Percentiles rank a stretch among this genome's conserved stretches.
Evolutionary conservation across 2,113 vertebrate genomes (phyloP).

Genomic region (Limanda limanda): DNA sequence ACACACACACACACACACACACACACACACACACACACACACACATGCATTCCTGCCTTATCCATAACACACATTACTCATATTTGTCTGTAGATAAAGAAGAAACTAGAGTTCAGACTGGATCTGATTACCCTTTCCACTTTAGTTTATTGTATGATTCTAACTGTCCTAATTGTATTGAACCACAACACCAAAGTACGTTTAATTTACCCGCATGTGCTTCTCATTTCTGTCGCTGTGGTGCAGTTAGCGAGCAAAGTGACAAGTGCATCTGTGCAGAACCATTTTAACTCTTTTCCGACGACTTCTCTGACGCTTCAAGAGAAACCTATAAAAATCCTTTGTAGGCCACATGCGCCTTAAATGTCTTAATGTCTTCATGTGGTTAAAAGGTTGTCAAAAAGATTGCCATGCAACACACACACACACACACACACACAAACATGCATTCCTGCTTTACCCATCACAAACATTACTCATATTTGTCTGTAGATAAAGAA

Average conservation of each 20-base stretch:
- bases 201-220: too few species aligned
- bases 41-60: slow-evolving; percentile 46
- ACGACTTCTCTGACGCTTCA: too few species aligned
- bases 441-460: slow-evolving; percentile 50
- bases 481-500: too few species aligned
- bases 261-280: too few species aligned
- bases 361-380: neutral
- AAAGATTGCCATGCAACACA: neutral
- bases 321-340: neutral
- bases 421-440: neutral
- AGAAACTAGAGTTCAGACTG: too few species aligned
- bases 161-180: too few species aligned
- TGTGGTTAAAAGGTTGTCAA: neutral
- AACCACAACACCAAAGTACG: too few species aligned
- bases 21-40: slow-evolving; percentile 11
- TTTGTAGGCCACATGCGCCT: neutral
- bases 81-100: too few species aligned
- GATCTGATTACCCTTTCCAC: too few species aligned
- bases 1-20: slow-evolving; percentile 26
- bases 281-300: too few species aligned
- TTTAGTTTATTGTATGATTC: too few species aligned
- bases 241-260: neutral
- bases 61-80: slow-evolving; percentile 30
- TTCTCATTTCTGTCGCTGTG: neutral
- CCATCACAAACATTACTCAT: slow-evolving; percentile 28